Conservation (phyloP, 2,888 invertebrate species). For the Mylabris sibirica region DNA sequence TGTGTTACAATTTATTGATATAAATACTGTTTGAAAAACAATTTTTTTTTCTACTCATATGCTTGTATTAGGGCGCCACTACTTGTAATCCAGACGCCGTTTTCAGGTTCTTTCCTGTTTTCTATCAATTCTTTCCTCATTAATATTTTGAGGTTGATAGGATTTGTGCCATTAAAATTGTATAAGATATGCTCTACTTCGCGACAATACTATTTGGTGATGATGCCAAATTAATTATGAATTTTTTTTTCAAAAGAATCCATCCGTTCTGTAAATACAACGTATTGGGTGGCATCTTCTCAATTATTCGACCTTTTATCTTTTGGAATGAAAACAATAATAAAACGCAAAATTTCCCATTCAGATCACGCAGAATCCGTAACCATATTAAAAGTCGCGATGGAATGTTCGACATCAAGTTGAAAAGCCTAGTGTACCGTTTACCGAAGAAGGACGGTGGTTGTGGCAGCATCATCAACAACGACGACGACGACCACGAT, state of each 20-base stretch:
- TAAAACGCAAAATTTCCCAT: slow-evolving; percentile 30
- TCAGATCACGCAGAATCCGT: slow-evolving; percentile 40
- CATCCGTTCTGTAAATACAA: background rate
- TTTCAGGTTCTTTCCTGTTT: background rate
- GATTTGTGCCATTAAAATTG: slow-evolving; percentile 7
- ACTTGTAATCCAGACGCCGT: background rate
- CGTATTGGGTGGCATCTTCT: background rate
- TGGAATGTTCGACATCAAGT: slow-evolving; percentile 50
- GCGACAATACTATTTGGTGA: background rate
- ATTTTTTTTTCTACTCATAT: background rate
- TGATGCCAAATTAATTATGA: background rate
- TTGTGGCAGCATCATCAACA: background rate
- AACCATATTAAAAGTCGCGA: slow-evolving; percentile 52
- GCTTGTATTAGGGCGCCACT: background rate
- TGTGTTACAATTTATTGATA: slow-evolving; percentile 4
- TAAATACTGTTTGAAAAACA: slow-evolving; percentile 3
- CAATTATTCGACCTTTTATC: slow-evolving; percentile 4
- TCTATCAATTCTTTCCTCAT: background rate
- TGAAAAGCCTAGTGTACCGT: slow-evolving; percentile 46
- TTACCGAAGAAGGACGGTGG: slow-evolving; percentile 39
- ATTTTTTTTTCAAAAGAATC: background rate
- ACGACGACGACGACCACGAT: background rate
- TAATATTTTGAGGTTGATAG: background rate
- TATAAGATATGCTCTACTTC: background rate
- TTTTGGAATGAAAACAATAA: slow-evolving; percentile 28